These are phyloP conservation scores for Thaumetopoea pityocampa DNA, from an alignment of 1,140 invertebrate species.

Conservation along the genomic window DNA sequence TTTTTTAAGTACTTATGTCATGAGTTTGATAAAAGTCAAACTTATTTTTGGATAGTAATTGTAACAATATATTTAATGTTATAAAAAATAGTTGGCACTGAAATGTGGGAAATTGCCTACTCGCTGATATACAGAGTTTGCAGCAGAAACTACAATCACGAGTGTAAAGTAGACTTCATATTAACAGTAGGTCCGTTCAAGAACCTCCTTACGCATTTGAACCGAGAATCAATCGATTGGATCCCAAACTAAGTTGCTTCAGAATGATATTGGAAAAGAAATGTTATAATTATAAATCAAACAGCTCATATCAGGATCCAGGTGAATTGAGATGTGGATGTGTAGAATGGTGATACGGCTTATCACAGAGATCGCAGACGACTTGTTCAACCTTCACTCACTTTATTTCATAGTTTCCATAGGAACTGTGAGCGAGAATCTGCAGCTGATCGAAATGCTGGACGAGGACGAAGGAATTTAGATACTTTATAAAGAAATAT, in stretches of 20 bases:
- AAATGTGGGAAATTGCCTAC: slow-evolving; percentile 70
- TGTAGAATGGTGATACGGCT: slow-evolving; percentile 55
- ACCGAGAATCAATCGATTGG: slow-evolving; percentile 27
- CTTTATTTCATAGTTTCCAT: slow-evolving; percentile 56
- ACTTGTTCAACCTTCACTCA: slow-evolving; percentile 55
- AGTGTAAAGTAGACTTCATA: slow-evolving; percentile 62
- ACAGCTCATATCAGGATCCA: slow-evolving; percentile 3
- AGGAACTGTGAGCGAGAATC: slow-evolving; percentile 48
- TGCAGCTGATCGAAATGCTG: slow-evolving; percentile 50
- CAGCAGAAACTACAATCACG: slow-evolving; percentile 50
- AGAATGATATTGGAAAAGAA: slow-evolving; percentile 11
- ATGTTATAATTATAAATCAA: neutral
- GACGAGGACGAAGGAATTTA: slow-evolving; percentile 48
- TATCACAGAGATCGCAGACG: slow-evolving; percentile 44
- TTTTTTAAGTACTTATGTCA: neutral
- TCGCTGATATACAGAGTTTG: slow-evolving; percentile 56
- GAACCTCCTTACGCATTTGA: slow-evolving; percentile 42
- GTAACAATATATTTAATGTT: slow-evolving; percentile 24
- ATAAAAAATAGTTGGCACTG: slow-evolving; percentile 13
- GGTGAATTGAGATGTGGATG: slow-evolving; percentile 53
- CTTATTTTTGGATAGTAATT: slow-evolving; percentile 16
- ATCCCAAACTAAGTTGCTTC: slow-evolving; percentile 6
- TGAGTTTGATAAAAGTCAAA: slow-evolving; percentile 20
- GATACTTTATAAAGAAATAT: slow-evolving; percentile 4
- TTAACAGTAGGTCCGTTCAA: slow-evolving; percentile 49